phyloP scores from a whole-genome alignment of 2,113 vertebrate genomes.

The Gnathonemus longibarbis region DNA sequence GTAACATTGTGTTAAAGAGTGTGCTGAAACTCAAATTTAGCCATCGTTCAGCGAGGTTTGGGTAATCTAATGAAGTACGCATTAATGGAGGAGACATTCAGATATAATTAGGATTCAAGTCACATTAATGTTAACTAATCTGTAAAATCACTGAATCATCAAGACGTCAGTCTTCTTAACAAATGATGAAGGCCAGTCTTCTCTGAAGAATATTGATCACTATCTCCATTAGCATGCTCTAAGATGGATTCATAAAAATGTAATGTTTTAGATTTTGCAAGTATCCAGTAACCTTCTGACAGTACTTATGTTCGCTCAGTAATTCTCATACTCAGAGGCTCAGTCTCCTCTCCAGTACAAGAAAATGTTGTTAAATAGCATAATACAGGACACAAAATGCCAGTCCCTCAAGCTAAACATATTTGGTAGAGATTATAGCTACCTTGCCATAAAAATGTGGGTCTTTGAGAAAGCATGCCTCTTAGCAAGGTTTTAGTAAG shows the following conservation, averaged over 20 bases:
- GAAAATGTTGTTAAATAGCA: not conserved
- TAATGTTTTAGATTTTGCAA: not conserved
- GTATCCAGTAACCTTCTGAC: not conserved
- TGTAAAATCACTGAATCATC: conserved; percentile 1
- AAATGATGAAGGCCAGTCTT: not conserved
- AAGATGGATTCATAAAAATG: not conserved
- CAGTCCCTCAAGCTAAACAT: not conserved
- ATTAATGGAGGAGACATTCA: not conserved
- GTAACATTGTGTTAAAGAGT: not conserved
- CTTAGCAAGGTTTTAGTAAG: not conserved
- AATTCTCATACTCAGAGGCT: not conserved
- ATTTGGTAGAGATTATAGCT: not conserved
- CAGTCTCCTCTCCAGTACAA: not conserved
- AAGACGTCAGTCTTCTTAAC: not conserved
- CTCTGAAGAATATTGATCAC: not conserved
- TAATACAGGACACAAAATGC: not conserved
- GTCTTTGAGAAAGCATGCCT: not conserved
- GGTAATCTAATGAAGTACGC: not conserved
- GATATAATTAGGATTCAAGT: not conserved
- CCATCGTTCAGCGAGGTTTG: not conserved
- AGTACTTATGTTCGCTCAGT: not conserved
- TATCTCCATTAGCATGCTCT: not conserved
- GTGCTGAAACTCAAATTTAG: not conserved
- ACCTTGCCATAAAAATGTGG: not conserved
- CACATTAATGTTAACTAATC: conserved; percentile 5